These are phyloP conservation scores for Orchesella cincta DNA, from an alignment of 1,140 invertebrate genomes.

Conservation along the genomic window DNA sequence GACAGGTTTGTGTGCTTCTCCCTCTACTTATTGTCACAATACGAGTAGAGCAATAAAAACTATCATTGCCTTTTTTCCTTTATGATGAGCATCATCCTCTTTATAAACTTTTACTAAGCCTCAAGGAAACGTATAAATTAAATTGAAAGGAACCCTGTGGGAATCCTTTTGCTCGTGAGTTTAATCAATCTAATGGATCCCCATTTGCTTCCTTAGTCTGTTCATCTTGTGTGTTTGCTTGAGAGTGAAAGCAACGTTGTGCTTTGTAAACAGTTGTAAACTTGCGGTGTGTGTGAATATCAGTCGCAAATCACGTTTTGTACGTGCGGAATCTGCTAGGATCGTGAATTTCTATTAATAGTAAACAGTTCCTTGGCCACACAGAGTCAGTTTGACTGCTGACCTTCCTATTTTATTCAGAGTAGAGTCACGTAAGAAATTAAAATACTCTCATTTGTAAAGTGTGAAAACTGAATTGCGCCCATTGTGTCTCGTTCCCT, in stretches of 20 bases:
- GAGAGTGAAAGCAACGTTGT: background rate
- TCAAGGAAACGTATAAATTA: slow-evolving; percentile 24
- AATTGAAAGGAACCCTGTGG: slow-evolving; percentile 29
- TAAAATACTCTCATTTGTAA: background rate
- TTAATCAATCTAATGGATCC: slow-evolving; percentile 30
- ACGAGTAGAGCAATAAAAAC: background rate
- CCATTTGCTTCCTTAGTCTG: slow-evolving; percentile 27
- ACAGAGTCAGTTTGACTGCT: background rate
- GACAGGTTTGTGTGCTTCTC: background rate
- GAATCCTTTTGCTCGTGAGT: slow-evolving; percentile 21
- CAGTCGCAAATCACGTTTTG: background rate
- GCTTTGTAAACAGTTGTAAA: slow-evolving; percentile 1
- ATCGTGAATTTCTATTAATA: background rate
- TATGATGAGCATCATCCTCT: slow-evolving; percentile 4
- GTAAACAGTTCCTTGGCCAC: background rate
- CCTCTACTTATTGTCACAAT: slow-evolving; percentile 8
- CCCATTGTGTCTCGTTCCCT: too few species aligned
- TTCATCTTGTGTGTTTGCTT: slow-evolving; percentile 22
- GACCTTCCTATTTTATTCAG: background rate
- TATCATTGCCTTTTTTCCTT: slow-evolving; percentile 26
- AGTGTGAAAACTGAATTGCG: too few species aligned
- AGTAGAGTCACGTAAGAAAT: slow-evolving; percentile 1
- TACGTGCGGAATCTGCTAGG: background rate
- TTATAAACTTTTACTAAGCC: slow-evolving; percentile 22
- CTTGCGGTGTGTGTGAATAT: background rate